These are phyloP conservation scores for Rhinolophus ferrumequinum DNA, from an alignment of 2,113 vertebrate genomes.

Conservation along the genomic window DNA sequence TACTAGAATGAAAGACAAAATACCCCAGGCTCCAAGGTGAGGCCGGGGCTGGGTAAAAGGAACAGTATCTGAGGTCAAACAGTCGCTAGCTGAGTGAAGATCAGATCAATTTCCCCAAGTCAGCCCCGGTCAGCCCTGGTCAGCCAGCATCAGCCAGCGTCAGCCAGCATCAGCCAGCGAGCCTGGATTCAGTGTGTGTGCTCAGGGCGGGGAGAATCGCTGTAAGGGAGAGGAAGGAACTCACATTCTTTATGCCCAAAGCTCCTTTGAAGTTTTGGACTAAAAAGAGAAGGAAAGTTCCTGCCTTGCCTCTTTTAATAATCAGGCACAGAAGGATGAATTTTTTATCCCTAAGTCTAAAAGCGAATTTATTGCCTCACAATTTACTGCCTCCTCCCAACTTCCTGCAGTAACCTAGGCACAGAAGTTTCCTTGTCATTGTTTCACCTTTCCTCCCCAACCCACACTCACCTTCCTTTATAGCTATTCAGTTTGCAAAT, in stretches of 20 bases:
- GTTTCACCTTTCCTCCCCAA: background rate
- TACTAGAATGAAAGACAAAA: background rate
- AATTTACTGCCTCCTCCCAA: background rate
- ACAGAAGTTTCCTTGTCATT: background rate
- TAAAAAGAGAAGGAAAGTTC: constrained; percentile 69
- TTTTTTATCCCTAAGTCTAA: constrained; percentile 58
- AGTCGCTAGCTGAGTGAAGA: constrained; percentile 32
- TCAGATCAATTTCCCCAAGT: background rate
- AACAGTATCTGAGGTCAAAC: constrained; percentile 22
- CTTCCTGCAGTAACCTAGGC: background rate
- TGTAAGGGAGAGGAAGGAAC: constrained; percentile 26
- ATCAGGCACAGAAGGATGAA: constrained; percentile 47
- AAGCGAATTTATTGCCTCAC: constrained; percentile 27
- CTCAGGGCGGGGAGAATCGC: constrained; percentile 52
- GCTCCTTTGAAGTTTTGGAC: constrained; percentile 73
- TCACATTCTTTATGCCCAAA: constrained; percentile 72
- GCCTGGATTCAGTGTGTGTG: constrained; percentile 5
- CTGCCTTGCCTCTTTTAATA: constrained; percentile 61
- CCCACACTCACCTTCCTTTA: background rate
- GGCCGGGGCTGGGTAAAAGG: background rate
- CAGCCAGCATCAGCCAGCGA: background rate
- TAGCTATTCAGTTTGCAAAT: background rate
- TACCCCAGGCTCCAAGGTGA: background rate
- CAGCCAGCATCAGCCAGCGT: background rate
- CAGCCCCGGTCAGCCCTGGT: background rate